Percentiles rank a stretch among this genome's conserved stretches.
phyloP scores from a whole-genome alignment of 2,113 vertebrate genomes.

The Okapia johnstoni region DNA sequence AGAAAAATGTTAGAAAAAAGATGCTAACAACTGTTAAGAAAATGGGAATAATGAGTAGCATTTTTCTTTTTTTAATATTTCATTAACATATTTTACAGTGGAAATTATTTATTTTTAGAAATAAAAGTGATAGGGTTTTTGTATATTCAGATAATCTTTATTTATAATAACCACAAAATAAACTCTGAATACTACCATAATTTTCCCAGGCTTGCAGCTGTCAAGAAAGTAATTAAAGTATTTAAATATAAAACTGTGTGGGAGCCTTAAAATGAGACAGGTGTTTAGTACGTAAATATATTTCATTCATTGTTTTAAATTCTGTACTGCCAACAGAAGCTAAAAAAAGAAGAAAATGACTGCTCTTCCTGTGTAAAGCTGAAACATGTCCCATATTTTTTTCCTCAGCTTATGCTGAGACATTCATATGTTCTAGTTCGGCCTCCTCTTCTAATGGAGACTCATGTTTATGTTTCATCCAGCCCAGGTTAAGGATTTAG shows the following conservation, averaged over 20 bases:
- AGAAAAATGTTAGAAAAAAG: not conserved
- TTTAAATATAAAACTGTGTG: slow-evolving; percentile 22
- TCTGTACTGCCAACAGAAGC: not conserved
- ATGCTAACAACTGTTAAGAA: not conserved
- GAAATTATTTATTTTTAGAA: slow-evolving; percentile 26
- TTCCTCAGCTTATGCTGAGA: not conserved
- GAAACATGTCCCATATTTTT: not conserved
- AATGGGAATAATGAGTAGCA: not conserved
- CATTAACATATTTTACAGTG: not conserved
- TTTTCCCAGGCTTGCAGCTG: not conserved
- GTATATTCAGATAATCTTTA: slow-evolving; percentile 11
- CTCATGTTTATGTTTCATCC: not conserved
- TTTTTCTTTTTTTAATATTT: slow-evolving; percentile 5
- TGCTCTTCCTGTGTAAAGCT: not conserved
- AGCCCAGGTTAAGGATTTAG: not conserved
- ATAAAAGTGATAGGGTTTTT: not conserved
- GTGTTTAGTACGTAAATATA: not conserved
- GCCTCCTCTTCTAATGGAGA: not conserved
- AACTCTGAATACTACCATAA: slow-evolving; percentile 20
- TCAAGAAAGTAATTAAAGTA: slow-evolving; percentile 21
- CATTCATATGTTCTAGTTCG: not conserved
- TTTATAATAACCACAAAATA: slow-evolving; percentile 4
- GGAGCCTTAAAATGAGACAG: not conserved
- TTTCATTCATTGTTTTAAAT: slow-evolving; percentile 39
- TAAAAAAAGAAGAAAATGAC: not conserved